Evolutionary conservation across 2,797 vertebrate species (phyloP), one percentile per base, ranked within the genome.

Genomic region (Acanthornis magna): DNA sequence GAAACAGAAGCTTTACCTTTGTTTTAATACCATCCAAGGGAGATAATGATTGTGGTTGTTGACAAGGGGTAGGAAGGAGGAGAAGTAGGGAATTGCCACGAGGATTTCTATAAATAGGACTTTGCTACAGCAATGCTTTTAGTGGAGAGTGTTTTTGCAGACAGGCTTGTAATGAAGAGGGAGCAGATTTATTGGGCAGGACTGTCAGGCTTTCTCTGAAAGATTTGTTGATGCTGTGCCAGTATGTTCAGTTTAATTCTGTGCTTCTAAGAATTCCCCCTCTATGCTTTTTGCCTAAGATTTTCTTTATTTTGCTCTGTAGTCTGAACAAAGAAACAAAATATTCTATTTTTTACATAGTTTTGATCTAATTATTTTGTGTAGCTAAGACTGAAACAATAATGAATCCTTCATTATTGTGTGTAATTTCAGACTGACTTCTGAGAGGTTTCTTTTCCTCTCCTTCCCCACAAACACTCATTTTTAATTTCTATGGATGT

Each of bases 141-240:
- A 92, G 89, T 26, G 58, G 73, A 83, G 87, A 88, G 82, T 78
- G 87, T 92, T 94, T 87, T 88, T 5, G 4, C 82, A 95, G 89
- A 83, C 93, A 92, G 91, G 72, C 92, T 92, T 66, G 84, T 85
- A 94, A 83, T n/a, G 43, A 91, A 91, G 88, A 90, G 79, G 85
- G 66, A 91, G 87, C 95, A 95, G 91, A 96, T 96, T 95, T 95
- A 94, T 94, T 92, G 91, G 88, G 65, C 91, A 86, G 89, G 83
- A 94, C 89, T 92, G 91, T 91, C 94, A 85, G 91, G 58, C 66
- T 85, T 95, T 89, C 84, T 92, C 77, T 81, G 88, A 91, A 88
- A 93, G 84, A 96, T 93, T 70, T 89, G 82, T 86, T 94, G 94
- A 73, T 94, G 51, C 88, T 95, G 54, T 95, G 92, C 95, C 94